phyloP scores from a whole-genome alignment of 2,888 invertebrate species.

The Parelbella ahira region DNA sequence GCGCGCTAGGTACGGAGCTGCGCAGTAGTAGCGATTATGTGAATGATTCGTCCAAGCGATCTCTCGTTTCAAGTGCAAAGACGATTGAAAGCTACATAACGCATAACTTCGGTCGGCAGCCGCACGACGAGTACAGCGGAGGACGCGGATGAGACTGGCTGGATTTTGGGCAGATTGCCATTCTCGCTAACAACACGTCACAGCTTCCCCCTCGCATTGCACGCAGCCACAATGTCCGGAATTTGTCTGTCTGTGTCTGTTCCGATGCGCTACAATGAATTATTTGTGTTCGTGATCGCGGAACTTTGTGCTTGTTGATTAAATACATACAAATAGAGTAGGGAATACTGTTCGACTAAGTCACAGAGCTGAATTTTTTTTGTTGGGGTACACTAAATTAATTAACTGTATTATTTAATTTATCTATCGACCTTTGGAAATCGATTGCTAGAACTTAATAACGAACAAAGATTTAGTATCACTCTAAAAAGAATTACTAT shows the following conservation, averaged over 20 bases:
- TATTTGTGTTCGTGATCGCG: conserved; percentile 2
- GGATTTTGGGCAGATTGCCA: conserved; percentile 42
- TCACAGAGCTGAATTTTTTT: no score
- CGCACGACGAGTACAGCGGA: conserved; percentile 25
- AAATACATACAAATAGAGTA: no score
- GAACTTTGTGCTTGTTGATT: no score
- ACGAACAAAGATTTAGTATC: no score
- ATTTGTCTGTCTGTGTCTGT: conserved; percentile 11
- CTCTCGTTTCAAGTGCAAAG: conserved; percentile 45
- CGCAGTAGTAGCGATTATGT: conserved; percentile 30
- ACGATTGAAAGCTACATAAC: conserved; percentile 26
- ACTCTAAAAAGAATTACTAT: no score
- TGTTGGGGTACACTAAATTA: no score
- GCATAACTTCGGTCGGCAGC: conserved; percentile 7
- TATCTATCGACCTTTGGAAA: no score
- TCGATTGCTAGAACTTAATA: no score
- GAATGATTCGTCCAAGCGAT: conserved; percentile 15
- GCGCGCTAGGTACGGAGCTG: conserved; percentile 28
- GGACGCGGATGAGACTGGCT: conserved; percentile 33
- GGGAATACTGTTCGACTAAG: no score
- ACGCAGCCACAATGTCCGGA: conserved; percentile 16
- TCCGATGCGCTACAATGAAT: conserved; percentile 13
- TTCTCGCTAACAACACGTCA: conserved; percentile 28
- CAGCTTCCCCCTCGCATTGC: conserved; percentile 22
- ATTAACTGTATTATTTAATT: no score